Conservation (phyloP, 2,797 vertebrate species). For the Selene dorsalis region DNA sequence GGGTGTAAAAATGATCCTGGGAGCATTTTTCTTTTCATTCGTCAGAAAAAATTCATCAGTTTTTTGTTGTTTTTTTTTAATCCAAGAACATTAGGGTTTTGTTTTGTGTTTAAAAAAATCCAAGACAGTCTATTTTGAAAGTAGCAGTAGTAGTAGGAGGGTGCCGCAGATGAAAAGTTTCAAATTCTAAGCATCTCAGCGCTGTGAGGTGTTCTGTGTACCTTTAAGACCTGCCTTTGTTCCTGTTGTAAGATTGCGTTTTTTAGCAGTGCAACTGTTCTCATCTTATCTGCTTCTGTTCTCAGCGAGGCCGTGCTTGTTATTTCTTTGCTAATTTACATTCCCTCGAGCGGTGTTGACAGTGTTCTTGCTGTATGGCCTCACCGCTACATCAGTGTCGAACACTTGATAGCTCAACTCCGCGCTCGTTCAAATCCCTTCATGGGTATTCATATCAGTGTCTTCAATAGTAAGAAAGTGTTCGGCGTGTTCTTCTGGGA, state of each 20-base stretch:
- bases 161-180: background rate
- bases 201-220: background rate
- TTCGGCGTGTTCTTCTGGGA: constrained; percentile 37
- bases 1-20: background rate
- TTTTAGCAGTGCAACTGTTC: background rate
- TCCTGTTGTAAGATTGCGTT: constrained; percentile 1
- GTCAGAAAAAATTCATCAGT: no score
- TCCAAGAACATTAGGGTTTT: no score
- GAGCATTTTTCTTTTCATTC: background rate
- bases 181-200: background rate
- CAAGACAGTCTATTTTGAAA: background rate
- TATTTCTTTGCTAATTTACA: constrained; percentile 30
- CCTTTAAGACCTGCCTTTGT: background rate
- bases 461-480: constrained; percentile 33
- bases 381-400: constrained; percentile 35
- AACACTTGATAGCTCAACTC: constrained; percentile 36
- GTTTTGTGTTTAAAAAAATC: no score
- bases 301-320: constrained; percentile 1
- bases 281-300: constrained; percentile 3
- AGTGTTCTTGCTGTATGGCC: constrained; percentile 4
- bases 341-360: constrained; percentile 15
- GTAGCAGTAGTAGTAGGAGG: background rate
- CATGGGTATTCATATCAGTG: constrained; percentile 27
- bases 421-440: constrained; percentile 32
- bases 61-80: no score